Conservation (phyloP, 2,888 invertebrate genomes). For the Drosophila monieri region DNA sequence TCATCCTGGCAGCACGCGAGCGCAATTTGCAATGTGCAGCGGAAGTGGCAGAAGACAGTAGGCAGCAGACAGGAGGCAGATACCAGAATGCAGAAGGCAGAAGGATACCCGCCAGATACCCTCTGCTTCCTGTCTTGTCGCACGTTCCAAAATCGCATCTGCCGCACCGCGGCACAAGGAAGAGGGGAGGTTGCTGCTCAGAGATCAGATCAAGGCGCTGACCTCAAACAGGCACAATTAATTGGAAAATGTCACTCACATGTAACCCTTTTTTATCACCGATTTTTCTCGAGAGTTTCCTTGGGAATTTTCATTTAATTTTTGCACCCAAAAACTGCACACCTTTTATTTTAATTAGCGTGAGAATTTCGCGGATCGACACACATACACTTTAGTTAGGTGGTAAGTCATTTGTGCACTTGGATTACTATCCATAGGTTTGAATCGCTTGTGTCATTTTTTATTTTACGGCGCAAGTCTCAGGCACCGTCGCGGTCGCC, state of each 20-base stretch:
- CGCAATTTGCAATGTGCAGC: slow-evolving; percentile 66
- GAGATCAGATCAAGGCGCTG: slow-evolving; percentile 14
- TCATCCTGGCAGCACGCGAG: slow-evolving; percentile 53
- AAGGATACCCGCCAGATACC: slow-evolving; percentile 15
- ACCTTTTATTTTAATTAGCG: slow-evolving; percentile 60
- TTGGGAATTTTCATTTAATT: slow-evolving; percentile 16
- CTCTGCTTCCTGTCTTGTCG: slow-evolving; percentile 46
- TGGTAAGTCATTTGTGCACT: slow-evolving; percentile 12
- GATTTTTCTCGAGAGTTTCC: slow-evolving; percentile 10
- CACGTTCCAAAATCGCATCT: slow-evolving; percentile 53
- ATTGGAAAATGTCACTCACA: slow-evolving; percentile 69
- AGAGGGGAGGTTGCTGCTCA: slow-evolving; percentile 21
- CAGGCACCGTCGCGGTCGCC: slow-evolving; percentile 12
- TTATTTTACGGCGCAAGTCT: slow-evolving; percentile 34
- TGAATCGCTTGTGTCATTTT: slow-evolving; percentile 16
- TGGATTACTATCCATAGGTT: slow-evolving; percentile 1
- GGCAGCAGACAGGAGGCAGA: slow-evolving; percentile 17
- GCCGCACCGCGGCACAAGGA: slow-evolving; percentile 19
- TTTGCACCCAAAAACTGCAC: slow-evolving; percentile 19
- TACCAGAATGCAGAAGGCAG: slow-evolving; percentile 11
- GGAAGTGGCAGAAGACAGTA: slow-evolving; percentile 48
- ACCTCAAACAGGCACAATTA: slow-evolving; percentile 48
- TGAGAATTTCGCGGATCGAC: slow-evolving; percentile 53
- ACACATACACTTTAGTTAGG: slow-evolving; percentile 12
- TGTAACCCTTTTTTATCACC: slow-evolving; percentile 62